Evolutionary conservation across 2,888 invertebrate species (phyloP), one percentile per base, ranked within the genome.

Genomic region (Philonicus albiceps): DNA sequence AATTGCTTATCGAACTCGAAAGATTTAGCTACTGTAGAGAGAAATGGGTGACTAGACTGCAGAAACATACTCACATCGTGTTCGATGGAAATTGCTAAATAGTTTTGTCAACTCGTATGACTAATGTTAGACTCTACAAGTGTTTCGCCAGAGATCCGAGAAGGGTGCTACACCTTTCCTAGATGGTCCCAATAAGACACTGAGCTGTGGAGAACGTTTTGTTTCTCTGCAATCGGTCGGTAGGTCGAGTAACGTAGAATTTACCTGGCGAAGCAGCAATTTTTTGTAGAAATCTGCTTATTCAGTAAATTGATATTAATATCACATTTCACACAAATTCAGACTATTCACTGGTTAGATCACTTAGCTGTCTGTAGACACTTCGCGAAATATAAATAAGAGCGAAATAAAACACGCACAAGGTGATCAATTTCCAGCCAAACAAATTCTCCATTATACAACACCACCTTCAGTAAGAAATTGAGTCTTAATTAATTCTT

Each of bases 361-460:
- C 19, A 30, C 43, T 49, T 30, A 87, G 75, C 40, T 76, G 76
- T 88, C 74, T 81, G 27, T 64, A 64, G 27, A 64, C 64, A 27
- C 64, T 64, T 22, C 64, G 64, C 13, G 64, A 64, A 7, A 64
- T 22, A 64, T 64, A 64, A 64, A 89, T 86, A 64, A 90, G 84
- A 27, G 89, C 86, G 84, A 90, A 90, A 86, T 90, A 90, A 87
- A 89, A 89, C 83, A 89, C 86, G 87, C 90, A 89, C 55, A 90
- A 86, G 64, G 87, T 80, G 22, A 89, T 85, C 87, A 90, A 90
- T 86, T 88, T 89, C 89, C 88, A 89, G 81, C 89, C 89, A 86
- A 89, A 88, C 73, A 89, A 87, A 37, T 34, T 34, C 89, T 90
- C 89, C 90, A 90, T 90, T 86, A 11, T 53, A 73, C 86, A 87